These are phyloP conservation scores for Spilosoma lubricipeda DNA, from an alignment of 2,888 invertebrate genomes.

Conservation along the genomic window DNA sequence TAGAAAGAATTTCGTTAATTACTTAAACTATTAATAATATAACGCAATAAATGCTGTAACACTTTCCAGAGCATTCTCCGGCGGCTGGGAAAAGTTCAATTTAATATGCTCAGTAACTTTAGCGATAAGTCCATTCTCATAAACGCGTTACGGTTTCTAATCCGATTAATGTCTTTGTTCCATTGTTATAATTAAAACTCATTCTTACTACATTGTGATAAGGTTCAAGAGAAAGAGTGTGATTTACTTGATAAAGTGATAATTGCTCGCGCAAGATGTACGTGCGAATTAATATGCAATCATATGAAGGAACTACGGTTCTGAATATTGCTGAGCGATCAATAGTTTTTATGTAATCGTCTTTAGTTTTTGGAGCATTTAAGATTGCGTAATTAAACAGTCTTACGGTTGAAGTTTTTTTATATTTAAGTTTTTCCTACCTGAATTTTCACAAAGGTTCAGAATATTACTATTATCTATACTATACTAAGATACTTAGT, in stretches of 20 bases:
- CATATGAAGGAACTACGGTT: conserved; percentile 12
- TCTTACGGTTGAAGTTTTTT: neutral
- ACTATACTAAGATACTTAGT: neutral
- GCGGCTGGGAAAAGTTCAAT: conserved; percentile 47
- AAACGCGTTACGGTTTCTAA: conserved; percentile 66
- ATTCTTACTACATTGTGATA: neutral
- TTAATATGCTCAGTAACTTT: conserved; percentile 44
- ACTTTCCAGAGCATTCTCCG: conserved; percentile 55
- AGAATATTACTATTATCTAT: neutral
- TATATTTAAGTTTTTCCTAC: neutral
- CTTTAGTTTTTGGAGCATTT: neutral
- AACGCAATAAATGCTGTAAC: conserved; percentile 21
- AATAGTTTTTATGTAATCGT: neutral
- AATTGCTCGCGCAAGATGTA: conserved; percentile 13
- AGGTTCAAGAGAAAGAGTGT: conserved; percentile 3
- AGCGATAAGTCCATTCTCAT: conserved; percentile 43
- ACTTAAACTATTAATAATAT: conserved; percentile 25
- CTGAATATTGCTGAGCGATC: neutral
- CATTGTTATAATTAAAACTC: conserved; percentile 26
- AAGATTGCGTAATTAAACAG: neutral
- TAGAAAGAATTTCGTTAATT: neutral
- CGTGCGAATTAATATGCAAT: conserved; percentile 17
- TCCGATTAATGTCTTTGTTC: conserved; percentile 54
- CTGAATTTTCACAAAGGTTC: neutral
- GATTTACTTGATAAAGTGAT: conserved; percentile 12